Percentiles rank a stretch among this genome's conserved stretches.
phyloP scores from a whole-genome alignment of 2,113 vertebrate genomes.

The Podarcis cretensis region DNA sequence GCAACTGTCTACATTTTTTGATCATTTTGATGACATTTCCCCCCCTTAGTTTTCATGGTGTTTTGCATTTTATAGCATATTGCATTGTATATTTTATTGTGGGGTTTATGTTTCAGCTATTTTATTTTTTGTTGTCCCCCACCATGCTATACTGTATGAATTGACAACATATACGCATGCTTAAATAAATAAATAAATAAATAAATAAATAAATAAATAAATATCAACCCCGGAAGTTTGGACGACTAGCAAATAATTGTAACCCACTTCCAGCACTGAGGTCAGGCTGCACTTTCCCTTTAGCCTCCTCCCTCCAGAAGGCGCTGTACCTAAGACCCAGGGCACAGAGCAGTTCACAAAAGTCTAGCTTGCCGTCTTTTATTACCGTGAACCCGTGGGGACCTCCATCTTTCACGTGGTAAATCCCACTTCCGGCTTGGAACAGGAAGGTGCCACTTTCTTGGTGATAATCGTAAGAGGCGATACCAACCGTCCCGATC shows the following conservation, averaged over 20 bases:
- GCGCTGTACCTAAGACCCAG: background rate
- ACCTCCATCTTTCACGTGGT: constrained; percentile 81
- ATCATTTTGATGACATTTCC: too few relatives aligned
- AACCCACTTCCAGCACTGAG: background rate
- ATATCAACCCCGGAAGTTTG: background rate
- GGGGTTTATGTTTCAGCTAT: too few relatives aligned
- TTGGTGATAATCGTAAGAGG: constrained; percentile 82
- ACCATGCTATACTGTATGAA: too few relatives aligned
- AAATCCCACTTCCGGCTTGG: constrained; percentile 80
- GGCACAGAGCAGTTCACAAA: background rate
- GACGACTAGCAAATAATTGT: background rate
- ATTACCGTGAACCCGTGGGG: constrained; percentile 83
- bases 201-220: too few relatives aligned
- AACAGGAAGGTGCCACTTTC: constrained; percentile 83
- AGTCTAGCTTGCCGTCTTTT: background rate
- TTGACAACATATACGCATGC: too few relatives aligned
- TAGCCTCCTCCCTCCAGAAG: background rate
- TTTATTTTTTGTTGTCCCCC: too few relatives aligned
- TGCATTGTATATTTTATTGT: too few relatives aligned
- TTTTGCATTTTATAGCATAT: too few relatives aligned
- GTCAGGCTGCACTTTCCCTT: background rate
- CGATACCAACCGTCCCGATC: constrained; percentile 82
- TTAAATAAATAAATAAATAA: too few relatives aligned
- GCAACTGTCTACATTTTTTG: too few relatives aligned
- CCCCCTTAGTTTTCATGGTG: too few relatives aligned